Conservation (phyloP, 2,888 invertebrate genomes). For the Cryptocheilus praepositus region DNA sequence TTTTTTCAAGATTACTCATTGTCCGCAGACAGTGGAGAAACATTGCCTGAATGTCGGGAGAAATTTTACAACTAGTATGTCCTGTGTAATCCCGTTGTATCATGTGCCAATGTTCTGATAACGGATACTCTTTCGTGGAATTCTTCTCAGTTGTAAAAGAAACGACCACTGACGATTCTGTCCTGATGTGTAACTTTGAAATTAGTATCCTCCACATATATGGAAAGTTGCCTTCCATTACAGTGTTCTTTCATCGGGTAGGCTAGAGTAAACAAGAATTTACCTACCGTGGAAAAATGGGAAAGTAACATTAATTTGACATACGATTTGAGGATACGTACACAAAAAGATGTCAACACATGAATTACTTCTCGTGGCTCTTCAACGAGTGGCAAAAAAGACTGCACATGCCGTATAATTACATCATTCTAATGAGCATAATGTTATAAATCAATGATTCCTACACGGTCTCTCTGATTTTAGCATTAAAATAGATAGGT, state of each 20-base stretch:
- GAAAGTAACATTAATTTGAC: conserved; percentile 19
- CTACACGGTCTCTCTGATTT: conserved; percentile 46
- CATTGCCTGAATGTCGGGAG: no score
- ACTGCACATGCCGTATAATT: conserved; percentile 55
- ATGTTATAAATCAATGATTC: conserved; percentile 42
- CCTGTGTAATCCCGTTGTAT: no score
- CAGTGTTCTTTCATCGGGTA: conserved; percentile 2
- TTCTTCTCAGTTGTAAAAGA: no score
- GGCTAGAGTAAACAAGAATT: background rate
- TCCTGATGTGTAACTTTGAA: no score
- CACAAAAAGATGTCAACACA: conserved; percentile 10
- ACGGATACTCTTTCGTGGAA: no score
- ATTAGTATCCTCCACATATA: no score
- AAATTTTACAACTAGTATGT: no score
- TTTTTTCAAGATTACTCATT: no score
- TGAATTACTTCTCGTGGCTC: conserved; percentile 42
- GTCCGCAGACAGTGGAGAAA: no score
- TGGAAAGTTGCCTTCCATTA: background rate
- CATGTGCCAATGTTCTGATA: no score
- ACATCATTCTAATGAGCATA: conserved; percentile 45
- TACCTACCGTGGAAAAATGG: conserved; percentile 6
- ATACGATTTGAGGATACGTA: conserved; percentile 14
- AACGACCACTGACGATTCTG: no score
- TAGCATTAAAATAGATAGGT: conserved; percentile 57
- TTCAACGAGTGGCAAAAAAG: conserved; percentile 44